phyloP scores from a whole-genome alignment of 2,797 vertebrate genomes.

The Adrianichthys oophorus region DNA sequence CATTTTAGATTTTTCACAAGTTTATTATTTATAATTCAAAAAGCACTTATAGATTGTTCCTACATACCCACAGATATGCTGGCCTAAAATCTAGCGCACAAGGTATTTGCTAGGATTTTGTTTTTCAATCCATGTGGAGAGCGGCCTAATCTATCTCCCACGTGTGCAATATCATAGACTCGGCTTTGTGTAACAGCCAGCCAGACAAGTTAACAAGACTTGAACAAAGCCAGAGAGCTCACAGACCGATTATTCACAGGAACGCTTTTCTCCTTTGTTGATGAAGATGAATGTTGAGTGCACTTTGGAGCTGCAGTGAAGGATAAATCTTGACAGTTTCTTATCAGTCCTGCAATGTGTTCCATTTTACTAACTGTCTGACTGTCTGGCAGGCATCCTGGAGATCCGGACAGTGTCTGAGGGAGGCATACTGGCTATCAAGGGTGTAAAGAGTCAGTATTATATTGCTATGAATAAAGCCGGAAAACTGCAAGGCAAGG shows the following conservation, averaged over 20 bases:
- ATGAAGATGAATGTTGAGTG: constrained; percentile 62
- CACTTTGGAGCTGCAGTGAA: constrained; percentile 20
- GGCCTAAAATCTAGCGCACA: constrained; percentile 55
- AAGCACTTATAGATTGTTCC: constrained; percentile 17
- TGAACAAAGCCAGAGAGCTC: constrained; percentile 62
- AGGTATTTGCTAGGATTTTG: constrained; percentile 52
- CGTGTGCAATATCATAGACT: constrained; percentile 60
- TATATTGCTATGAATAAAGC: constrained; percentile 94
- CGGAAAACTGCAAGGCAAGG: constrained; percentile 95
- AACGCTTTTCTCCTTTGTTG: constrained; percentile 48
- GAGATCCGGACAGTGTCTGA: constrained; percentile 97
- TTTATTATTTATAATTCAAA: not conserved
- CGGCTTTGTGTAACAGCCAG: constrained; percentile 66
- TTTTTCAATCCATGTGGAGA: constrained; percentile 58
- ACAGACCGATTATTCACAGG: constrained; percentile 63
- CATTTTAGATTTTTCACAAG: constrained; percentile 3
- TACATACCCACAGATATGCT: constrained; percentile 33
- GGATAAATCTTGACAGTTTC: constrained; percentile 49
- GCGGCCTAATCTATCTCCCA: constrained; percentile 65
- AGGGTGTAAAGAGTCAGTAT: constrained; percentile 96
- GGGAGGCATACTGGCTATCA: constrained; percentile 94
- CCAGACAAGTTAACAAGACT: constrained; percentile 70
- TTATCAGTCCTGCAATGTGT: constrained; percentile 41
- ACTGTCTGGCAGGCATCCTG: constrained; percentile 87
- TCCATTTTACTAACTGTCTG: constrained; percentile 40